Evolutionary conservation across 37 sponge, comb jelly and placozoan genomes (phyloP), one percentile per base, ranked within the genome.

Genomic region (Agelas oroides): DNA sequence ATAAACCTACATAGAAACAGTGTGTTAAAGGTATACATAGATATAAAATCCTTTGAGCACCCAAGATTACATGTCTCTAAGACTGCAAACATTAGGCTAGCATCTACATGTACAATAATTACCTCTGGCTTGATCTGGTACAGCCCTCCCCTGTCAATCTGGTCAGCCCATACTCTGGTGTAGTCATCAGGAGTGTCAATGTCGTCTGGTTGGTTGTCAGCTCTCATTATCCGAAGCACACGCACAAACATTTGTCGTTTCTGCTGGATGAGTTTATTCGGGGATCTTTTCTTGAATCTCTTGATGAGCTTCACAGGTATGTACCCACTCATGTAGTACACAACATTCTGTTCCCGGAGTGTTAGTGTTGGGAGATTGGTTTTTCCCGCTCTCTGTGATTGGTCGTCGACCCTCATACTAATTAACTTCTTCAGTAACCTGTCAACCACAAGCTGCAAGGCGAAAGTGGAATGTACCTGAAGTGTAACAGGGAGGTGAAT

Each of bases 71-170:
- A 46, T n/a, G n/a, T n/a, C n/a, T n/a, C 3, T 46, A 3, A 46
- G 3, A 8, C 6, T 23, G 5, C n/a, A n/a, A 27, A 25, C 11
- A 61, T 56, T n/a, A n/a, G n/a, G 58, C 58, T 19, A 15, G 18
- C 58, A 56, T 56, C 17, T 18, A 56, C 58, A 56, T n/a, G 18
- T 56, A 34, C 71, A 24, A 34, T 68, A 68, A 20, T 68, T 53
- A 73, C 74, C 60, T 76, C 21, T 25, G 21, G 38, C 20, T 76
- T 76, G 15, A 76, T 33, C 31, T 76, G 76, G 36, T 58, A 76
- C 21, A 76, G 61, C 21, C 76, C 76, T 37, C 76, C 76, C 25
- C 60, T 27, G 55, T 76, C 76, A 58, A 76, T 76, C 35, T 30
- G 36, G 11, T 76, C 76, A 16, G 60, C 8, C 76, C 76, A 76